Evolutionary conservation across 2,797 vertebrate genomes (phyloP).

Genomic region (Emydoidea blandingii): DNA sequence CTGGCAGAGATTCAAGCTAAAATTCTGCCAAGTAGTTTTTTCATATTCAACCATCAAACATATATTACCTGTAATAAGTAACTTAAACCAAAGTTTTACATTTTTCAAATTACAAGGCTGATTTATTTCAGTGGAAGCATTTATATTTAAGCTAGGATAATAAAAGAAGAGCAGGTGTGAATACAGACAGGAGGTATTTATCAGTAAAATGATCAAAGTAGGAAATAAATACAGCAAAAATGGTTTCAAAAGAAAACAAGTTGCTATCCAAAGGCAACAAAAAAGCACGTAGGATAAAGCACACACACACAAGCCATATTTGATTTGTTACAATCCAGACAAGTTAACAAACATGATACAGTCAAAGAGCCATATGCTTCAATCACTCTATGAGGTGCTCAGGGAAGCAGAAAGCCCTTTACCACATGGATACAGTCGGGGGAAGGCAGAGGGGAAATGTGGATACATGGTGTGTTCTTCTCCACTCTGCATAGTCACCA

Average conservation of each 20-base stretch:
- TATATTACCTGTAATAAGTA: conserved; percentile 66
- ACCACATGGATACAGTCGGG: neutral
- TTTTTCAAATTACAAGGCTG: conserved; percentile 65
- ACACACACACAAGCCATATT: neutral
- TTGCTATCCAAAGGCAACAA: neutral
- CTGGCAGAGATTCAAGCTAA: conserved; percentile 64
- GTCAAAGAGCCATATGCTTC: neutral
- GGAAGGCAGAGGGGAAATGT: neutral
- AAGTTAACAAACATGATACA: neutral
- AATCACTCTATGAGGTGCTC: neutral
- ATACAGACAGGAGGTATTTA: conserved; percentile 37
- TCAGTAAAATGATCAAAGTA: conserved; percentile 66
- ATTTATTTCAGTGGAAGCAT: conserved; percentile 57
- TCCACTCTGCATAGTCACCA: neutral
- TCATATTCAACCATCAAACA: conserved; percentile 36
- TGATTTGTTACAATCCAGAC: conserved; percentile 1
- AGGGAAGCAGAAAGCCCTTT: neutral
- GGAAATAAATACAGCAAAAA: conserved; percentile 22
- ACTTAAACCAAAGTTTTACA: conserved; percentile 59
- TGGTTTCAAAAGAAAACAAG: conserved; percentile 23
- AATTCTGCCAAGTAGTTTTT: conserved; percentile 59
- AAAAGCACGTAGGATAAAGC: neutral
- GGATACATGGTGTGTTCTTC: neutral
- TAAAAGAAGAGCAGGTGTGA: conserved; percentile 63
- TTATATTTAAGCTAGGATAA: conserved; percentile 51